Conservation (phyloP, 2,113 vertebrate genomes). For the Cryptomyrus ogoouensis region DNA sequence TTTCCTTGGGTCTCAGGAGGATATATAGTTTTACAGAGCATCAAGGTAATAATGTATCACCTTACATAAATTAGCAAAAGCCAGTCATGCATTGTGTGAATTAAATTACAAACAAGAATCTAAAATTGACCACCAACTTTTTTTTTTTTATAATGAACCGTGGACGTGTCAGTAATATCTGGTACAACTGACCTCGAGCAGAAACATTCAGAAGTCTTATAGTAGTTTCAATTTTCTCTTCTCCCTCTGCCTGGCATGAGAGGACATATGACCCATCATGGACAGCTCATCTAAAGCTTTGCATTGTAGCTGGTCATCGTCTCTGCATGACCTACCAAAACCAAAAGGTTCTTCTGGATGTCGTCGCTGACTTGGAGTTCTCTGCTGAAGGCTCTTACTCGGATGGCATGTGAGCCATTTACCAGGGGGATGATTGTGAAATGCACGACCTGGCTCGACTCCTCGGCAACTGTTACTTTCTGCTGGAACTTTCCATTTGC, state of each 20-base stretch:
- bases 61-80: not conserved
- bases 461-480: not conserved
- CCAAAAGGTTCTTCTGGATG: constrained; percentile 34
- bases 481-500: not conserved
- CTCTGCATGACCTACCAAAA: constrained; percentile 27
- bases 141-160: not conserved
- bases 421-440: constrained; percentile 36
- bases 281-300: not conserved
- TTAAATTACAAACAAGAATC: not conserved
- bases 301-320: not conserved
- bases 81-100: not conserved
- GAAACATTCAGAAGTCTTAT: not conserved
- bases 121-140: not conserved
- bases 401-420: constrained; percentile 23
- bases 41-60: too few relatives aligned
- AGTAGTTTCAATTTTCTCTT: not conserved
- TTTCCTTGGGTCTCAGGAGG: too few relatives aligned
- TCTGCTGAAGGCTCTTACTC: constrained; percentile 24
- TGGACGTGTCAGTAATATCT: not conserved
- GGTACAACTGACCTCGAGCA: not conserved
- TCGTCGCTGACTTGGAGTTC: constrained; percentile 15
- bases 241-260: not conserved
- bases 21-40: not conserved
- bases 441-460: constrained; percentile 23
- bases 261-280: not conserved